Base-by-base conservation (phyloP, 1,140 invertebrate genomes). In the Euura saliciscinereae region DNA sequence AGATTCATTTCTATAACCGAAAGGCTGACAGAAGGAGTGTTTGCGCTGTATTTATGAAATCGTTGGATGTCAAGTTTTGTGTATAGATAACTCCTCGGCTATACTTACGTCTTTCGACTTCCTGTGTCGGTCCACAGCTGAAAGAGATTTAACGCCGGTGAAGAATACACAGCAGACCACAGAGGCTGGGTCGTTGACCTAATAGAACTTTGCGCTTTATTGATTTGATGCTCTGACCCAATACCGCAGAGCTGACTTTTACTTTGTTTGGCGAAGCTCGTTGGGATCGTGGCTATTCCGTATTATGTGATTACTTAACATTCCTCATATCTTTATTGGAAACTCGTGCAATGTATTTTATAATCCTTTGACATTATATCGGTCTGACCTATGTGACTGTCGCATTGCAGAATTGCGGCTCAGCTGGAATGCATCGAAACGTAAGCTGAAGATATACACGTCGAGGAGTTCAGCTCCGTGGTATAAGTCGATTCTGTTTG, bases 121-220 rank as follows among this genome's bases (percentile, higher is more conserved):
- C 51, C 51, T 59, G 51, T 59, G 8, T 8, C 2, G 5, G 13
- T 28, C 28, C 1, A 59, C 51, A 59, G 10, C 5, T 59, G 51
- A 59, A n/a, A 3, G 51, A 59, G 6, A 59, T n/a, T 6, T n/a
- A n/a, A 59, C 8, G 51, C 51, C 5, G 13, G 8, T 6, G 51
- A 59, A 59, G 51, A 59, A 59, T 59, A 59, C 51, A 59, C 51
- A 59, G 51, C 51, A n/a, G 51, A 59, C 13, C 13, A 59, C 51
- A 28, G 51, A 59, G 51, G 51, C 8, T n/a, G 13, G 10, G 51
- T 59, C 51, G 13, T 59, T n/a, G 51, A 59, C 51, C 51, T n/a
- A 3, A 59, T 8, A n/a, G 51, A 59, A 59, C 51, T 59, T 59
- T 6, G 51, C 51, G 13, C 51, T 59, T 59, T 59, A 59, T 59